These are phyloP conservation scores for Coenobita brevimanus DNA, from an alignment of 1,140 invertebrate genomes.

Conservation along the genomic window DNA sequence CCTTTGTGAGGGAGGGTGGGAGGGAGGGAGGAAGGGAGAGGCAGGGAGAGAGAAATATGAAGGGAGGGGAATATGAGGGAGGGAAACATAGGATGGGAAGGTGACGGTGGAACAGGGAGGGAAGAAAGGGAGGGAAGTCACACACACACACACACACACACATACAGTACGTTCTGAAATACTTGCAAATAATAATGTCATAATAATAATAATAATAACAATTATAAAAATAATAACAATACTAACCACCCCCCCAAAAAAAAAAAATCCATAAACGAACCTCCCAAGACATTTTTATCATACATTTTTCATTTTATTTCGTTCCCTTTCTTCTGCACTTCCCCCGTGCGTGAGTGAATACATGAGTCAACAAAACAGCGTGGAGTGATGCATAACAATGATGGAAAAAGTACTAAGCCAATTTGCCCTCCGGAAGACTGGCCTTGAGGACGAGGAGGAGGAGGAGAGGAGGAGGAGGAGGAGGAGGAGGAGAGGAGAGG, in stretches of 20 bases:
- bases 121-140: neutral
- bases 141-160: neutral
- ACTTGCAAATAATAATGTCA: neutral
- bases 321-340: no score
- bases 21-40: constrained; percentile 1
- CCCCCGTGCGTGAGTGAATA: no score
- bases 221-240: neutral
- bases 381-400: no score
- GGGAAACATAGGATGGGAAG: neutral
- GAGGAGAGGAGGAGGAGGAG: no score
- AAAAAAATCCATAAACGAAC: neutral
- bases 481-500: no score
- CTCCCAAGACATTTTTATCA: no score
- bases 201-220: neutral
- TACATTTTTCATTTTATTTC: no score
- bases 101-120: neutral
- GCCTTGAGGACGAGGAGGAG: no score
- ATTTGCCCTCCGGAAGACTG: no score
- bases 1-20: neutral
- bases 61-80: neutral
- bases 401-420: no score
- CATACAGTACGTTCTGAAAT: neutral
- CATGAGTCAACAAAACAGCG: no score
- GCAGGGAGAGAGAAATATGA: neutral
- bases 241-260: neutral